Evolutionary conservation across 1,140 invertebrate genomes (phyloP).

Genomic region (Drosophila pseudoananassae): DNA sequence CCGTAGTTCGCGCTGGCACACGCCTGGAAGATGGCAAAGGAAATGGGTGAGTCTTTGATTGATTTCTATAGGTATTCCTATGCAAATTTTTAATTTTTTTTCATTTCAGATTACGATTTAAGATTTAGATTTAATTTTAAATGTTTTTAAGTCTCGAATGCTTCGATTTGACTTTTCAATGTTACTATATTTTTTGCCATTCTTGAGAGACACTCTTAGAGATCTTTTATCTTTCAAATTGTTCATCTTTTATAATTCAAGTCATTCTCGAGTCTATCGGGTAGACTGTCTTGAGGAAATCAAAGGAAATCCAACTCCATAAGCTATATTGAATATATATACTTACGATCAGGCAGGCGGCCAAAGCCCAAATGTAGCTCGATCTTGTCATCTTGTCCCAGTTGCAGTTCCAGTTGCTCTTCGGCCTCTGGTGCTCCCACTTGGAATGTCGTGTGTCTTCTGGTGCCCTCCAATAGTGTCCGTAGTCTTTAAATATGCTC

Average conservation of each 20-base stretch:
- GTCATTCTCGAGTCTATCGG: too few relatives aligned
- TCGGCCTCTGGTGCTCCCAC: slow-evolving; percentile 53
- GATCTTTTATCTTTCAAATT: too few relatives aligned
- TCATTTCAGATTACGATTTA: background rate
- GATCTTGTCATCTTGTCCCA: slow-evolving; percentile 74
- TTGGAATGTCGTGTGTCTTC: slow-evolving; percentile 75
- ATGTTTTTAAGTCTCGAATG: too few relatives aligned
- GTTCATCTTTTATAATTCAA: too few relatives aligned
- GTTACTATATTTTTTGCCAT: too few relatives aligned
- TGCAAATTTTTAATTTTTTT: background rate
- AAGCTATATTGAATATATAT: background rate
- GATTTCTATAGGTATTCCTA: background rate
- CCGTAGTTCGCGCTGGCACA: slow-evolving; percentile 66
- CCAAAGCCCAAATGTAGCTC: slow-evolving; percentile 69
- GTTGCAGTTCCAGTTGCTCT: slow-evolving; percentile 60
- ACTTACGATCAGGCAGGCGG: slow-evolving; percentile 82
- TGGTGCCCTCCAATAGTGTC: slow-evolving; percentile 58
- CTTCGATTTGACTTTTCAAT: too few relatives aligned
- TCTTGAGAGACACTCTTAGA: too few relatives aligned
- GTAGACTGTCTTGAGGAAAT: background rate
- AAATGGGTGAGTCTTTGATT: slow-evolving; percentile 1
- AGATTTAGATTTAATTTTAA: too few relatives aligned
- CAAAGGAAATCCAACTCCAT: background rate
- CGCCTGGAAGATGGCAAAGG: slow-evolving; percentile 48
- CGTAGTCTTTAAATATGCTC: slow-evolving; percentile 83